Percentiles rank a stretch among this genome's conserved stretches.
Conservation (phyloP, 2,113 vertebrate species). For the Gobius niger region DNA sequence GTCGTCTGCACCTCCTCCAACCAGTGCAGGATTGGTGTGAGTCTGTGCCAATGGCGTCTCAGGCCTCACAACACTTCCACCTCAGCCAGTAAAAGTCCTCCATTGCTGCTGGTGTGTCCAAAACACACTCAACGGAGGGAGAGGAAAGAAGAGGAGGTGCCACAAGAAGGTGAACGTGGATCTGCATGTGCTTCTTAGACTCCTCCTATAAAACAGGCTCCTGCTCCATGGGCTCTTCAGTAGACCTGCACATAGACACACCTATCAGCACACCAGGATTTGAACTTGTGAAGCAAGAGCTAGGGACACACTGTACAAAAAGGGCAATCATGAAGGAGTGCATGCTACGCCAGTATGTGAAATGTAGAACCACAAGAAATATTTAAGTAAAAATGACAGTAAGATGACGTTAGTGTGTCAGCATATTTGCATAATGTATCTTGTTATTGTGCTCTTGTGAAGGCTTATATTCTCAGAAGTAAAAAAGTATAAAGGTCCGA, state of each 20-base stretch:
- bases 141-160: constrained; percentile 49
- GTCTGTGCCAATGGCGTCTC: constrained; percentile 7
- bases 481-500: no score
- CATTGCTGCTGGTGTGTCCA: constrained; percentile 16
- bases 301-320: background rate
- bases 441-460: no score
- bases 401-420: no score
- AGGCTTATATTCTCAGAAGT: no score
- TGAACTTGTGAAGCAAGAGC: background rate
- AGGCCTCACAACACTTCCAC: constrained; percentile 22
- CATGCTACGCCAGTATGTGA: no score
- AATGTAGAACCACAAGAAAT: no score
- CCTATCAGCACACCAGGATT: background rate
- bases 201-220: constrained; percentile 71
- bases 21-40: constrained; percentile 4
- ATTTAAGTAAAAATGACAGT: no score
- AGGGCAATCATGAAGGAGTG: no score
- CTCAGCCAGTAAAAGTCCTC: constrained; percentile 36
- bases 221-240: constrained; percentile 72
- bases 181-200: constrained; percentile 39
- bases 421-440: no score
- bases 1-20: constrained; percentile 47
- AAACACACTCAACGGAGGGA: constrained; percentile 40
- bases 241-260: constrained; percentile 50
- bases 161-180: constrained; percentile 54